Evolutionary conservation across 2,113 vertebrate species (phyloP), one percentile per base, ranked within the genome.

Genomic region (Neodon shergylaensis): DNA sequence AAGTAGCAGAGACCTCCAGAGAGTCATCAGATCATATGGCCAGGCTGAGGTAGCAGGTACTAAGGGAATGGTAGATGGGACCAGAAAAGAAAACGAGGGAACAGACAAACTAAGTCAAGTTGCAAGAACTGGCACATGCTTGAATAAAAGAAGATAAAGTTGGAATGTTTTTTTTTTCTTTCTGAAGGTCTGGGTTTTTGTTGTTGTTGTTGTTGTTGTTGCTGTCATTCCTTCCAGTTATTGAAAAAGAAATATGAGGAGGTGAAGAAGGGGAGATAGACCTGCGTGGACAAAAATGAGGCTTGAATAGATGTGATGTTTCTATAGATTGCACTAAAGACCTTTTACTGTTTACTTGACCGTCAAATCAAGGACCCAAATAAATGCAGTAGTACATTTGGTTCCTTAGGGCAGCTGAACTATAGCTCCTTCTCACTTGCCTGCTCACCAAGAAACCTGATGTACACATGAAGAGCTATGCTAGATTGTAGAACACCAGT

Each of bases 1-100:
- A 74, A 77, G 52, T 39, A 47, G 31, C 42, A 88, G 36, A 13
- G 36, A 83, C 17, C 65, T 70, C 84, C 24, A 88, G 66, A 58
- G 54, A 14, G 12, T 76, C 81, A 63, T 91, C 82, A 31, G 78
- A 66, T 65, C 21, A 16, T 22, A 24, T 83, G 36, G 28, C 47
- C 54, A n/a, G 0, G 24, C 24, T 22, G 9, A 47, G 4, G 9
- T 39, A 42, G 39, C 12, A 39, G 91, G 10, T 39, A 66, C 2
- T 11, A 26, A 36, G 4, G 7, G 5, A 2, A 7, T 22, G 39
- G 5, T 22, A 5, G 6, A 0, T 17, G 8, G 36, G n/a, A 3
- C 0, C 24, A 2, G 39, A 36, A 44, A 66, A 84, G 54, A 52
- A 91, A 87, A 3, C 16, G 7, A 70, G 74, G 12, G 22, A 33